Base-by-base conservation (phyloP, 2,113 vertebrate species). In the Todiramphus chloris region DNA sequence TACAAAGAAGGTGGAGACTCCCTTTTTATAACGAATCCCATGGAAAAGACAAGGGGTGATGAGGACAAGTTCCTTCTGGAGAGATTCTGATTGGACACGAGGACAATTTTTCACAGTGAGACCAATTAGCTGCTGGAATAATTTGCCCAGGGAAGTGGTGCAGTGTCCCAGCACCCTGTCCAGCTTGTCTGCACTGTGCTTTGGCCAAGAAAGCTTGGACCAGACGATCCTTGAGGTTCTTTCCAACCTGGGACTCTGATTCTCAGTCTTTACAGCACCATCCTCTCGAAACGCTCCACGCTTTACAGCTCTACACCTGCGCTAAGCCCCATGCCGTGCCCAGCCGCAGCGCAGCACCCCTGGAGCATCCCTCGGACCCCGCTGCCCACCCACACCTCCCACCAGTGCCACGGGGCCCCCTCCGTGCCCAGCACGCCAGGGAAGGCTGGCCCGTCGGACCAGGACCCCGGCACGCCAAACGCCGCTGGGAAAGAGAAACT, bases 361-460 rank as follows among this genome's bases (percentile, higher is more conserved):
- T 3, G 0, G 8, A 5, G 2, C n/a, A n/a, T n/a, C n/a, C n/a
- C 63, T 68, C 2, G 0, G 68, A 19, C 12, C 19, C 16, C 11
- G 14, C 27, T 8, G 31, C 35, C 46, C 14, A 2, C 5, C 6
- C 5, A 33, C 16, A 16, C 20, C 11, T 33, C 31, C 48, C 11
- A 1, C 4, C 7, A 5, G 23, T 27, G 20, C 20, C 17, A 4
- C 1, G 4, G 62, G 20, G 35, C 5, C 1, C 2, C 33, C 58
- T 46, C 43, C 33, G 16, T 1, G 56, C 48, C 55, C 7, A 1
- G n/a, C 35, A 74, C 5, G 2, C 69, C 3, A 1, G 73, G 30
- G 78, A 59, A 63, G 68, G 63, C 75, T 56, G n/a, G 5, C 16
- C 27, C 8, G 20, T 75, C 3, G 4, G 58, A 28, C 3, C 80